Base-by-base conservation (phyloP, 2,888 invertebrate genomes). In the Stramonita haemastoma region DNA sequence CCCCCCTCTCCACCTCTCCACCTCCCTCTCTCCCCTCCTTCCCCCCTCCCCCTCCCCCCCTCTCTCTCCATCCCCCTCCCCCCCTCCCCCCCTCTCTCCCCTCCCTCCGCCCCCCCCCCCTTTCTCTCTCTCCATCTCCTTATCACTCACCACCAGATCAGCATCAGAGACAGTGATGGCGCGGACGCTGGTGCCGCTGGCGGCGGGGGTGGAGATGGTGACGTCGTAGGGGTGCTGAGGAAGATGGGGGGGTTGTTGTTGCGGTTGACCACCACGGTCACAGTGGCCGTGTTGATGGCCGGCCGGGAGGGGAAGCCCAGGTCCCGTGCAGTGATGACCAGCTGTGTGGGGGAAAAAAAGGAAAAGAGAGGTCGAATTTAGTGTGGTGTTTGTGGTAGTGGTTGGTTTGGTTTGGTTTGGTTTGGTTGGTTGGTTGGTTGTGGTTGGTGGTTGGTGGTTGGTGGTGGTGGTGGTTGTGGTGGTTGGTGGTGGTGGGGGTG, bases 211-310 rank as follows among this genome's bases (percentile, higher is more conserved):
- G 85, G 90, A 91, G 73, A 94, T 92, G n/a, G 91, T 91, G 22
- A 90, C 91, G 19, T 34, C 56, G 86, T 94, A 94, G 4, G 93
- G 15, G 89, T 60, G 15, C 91, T 91, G 57, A 90, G 87, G 90
- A 95, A 94, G 22, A 87, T 87, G 17, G 95, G 95, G 6, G 92
- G 87, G 84, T 92, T 91, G 87, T 91, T 91, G 91, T 95, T 95
- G 87, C 94, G 93, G 15, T 92, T 90, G 56, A 95, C 94, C 22
- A 89, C 90, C 22, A 95, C 92, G 8, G 91, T 91, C 15, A 95
- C 93, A 8, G 93, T 93, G 15, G 95, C 95, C 15, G 91, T 92
- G 89, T 93, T 93, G 66, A 92, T 92, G 70, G 93, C 93, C 56
- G 91, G 90, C 0, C 88, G 87, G 0, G 92, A 89, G 26, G 95